Conservation (phyloP, 2,113 vertebrate genomes). For the Eulacestoma nigropectus region DNA sequence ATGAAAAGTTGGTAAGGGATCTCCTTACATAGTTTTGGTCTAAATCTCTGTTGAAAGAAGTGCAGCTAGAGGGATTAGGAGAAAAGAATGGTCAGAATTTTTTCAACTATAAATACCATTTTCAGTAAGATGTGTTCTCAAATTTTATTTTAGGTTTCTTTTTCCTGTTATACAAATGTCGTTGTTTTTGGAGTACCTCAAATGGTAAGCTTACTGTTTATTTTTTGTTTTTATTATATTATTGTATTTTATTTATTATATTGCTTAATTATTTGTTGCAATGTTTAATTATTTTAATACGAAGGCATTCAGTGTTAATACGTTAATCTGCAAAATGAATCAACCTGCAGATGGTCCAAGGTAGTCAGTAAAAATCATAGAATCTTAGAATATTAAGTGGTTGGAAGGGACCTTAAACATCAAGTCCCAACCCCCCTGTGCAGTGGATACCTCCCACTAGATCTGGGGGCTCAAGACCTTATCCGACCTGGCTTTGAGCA, state of each 20-base stretch:
- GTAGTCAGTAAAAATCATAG: neutral
- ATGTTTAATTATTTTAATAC: neutral
- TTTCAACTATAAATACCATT: neutral
- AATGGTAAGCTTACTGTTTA: slow-evolving; percentile 81
- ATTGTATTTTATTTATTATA: neutral
- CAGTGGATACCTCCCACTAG: neutral
- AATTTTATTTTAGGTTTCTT: slow-evolving; percentile 80
- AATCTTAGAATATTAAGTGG: neutral
- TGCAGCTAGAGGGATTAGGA: neutral
- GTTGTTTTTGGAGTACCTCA: slow-evolving; percentile 96
- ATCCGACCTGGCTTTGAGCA: neutral
- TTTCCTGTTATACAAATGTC: slow-evolving; percentile 85
- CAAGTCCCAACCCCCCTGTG: rapidly evolving
- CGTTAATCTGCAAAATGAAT: neutral
- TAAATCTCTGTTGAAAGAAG: neutral
- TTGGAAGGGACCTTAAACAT: neutral
- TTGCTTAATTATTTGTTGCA: neutral
- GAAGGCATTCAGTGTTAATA: neutral
- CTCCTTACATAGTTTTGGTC: neutral
- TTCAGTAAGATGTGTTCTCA: neutral
- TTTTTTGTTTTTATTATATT: neutral
- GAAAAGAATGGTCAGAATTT: neutral
- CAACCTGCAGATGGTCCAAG: neutral
- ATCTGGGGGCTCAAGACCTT: neutral
- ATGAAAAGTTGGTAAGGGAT: neutral